A percentile compares a stretch with the other conserved stretches of the same genome.
phyloP scores from a whole-genome alignment of 1,140 invertebrate species.

The Drosophila melanogaster region Release_6_plus_ISO1_MT NT_037436.4:4010501-4011000 shows the following conservation, averaged over 20 bases:
- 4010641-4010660: neutral
- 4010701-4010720: slow-evolving; percentile 79
- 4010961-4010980: slow-evolving; percentile 83
- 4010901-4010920: slow-evolving; percentile 17
- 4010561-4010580: slow-evolving; percentile 82
- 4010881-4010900: neutral
- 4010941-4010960: slow-evolving; percentile 79
- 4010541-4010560: slow-evolving; percentile 77
- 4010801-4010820: slow-evolving; percentile 19
- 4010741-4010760: slow-evolving; percentile 80
- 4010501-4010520: slow-evolving; percentile 63
- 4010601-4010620: slow-evolving; percentile 52
- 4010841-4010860: neutral
- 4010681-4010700: slow-evolving; percentile 4
- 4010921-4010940: slow-evolving; percentile 57
- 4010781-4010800: slow-evolving; percentile 72
- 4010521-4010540: slow-evolving; percentile 77
- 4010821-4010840: neutral
- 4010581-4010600: slow-evolving; percentile 81
- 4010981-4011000: slow-evolving; percentile 73
- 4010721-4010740: slow-evolving; percentile 80
- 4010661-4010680: neutral
- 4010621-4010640: slow-evolving; percentile 30
- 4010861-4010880: neutral
- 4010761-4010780: slow-evolving; percentile 82